Conservation (phyloP, 2,888 invertebrate genomes). For the Zaprionus bogoriensis region DNA sequence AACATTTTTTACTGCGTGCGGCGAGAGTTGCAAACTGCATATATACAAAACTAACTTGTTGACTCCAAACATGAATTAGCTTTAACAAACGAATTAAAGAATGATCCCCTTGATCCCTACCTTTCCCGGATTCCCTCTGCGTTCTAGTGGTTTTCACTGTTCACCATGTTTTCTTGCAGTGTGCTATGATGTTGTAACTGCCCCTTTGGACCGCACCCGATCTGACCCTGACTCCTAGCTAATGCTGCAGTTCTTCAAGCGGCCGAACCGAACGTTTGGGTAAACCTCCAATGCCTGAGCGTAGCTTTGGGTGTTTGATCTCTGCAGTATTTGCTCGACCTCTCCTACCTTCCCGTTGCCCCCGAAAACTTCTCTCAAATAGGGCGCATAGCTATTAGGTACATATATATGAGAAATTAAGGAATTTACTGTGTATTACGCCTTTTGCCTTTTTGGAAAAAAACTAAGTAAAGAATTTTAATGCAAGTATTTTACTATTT, state of each 20-base stretch:
- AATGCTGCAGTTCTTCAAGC: conserved; percentile 4
- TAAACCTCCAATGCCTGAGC: neutral
- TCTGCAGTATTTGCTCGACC: conserved; percentile 21
- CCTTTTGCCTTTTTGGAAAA: conserved; percentile 56
- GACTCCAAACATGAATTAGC: conserved; percentile 62
- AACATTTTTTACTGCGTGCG: conserved; percentile 64
- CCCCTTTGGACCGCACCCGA: too few relatives aligned
- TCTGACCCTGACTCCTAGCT: neutral
- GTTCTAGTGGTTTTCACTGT: conserved; percentile 14
- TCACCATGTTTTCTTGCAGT: too few relatives aligned
- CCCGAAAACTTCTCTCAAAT: neutral
- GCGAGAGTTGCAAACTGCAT: conserved; percentile 45
- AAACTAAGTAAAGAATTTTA: conserved; percentile 25
- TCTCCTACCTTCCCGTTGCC: conserved; percentile 10
- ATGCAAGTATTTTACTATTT: conserved; percentile 33
- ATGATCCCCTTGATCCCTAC: conserved; percentile 7
- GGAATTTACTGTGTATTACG: conserved; percentile 57
- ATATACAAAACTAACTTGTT: conserved; percentile 36
- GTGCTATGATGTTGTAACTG: too few relatives aligned
- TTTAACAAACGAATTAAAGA: conserved; percentile 50
- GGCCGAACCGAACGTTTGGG: neutral
- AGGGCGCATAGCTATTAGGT: conserved; percentile 37
- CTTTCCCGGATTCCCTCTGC: neutral
- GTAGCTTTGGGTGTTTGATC: neutral
- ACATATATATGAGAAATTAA: conserved; percentile 30